Conservation (phyloP, 2,888 invertebrate genomes). For the Philopedon plagiatum region DNA sequence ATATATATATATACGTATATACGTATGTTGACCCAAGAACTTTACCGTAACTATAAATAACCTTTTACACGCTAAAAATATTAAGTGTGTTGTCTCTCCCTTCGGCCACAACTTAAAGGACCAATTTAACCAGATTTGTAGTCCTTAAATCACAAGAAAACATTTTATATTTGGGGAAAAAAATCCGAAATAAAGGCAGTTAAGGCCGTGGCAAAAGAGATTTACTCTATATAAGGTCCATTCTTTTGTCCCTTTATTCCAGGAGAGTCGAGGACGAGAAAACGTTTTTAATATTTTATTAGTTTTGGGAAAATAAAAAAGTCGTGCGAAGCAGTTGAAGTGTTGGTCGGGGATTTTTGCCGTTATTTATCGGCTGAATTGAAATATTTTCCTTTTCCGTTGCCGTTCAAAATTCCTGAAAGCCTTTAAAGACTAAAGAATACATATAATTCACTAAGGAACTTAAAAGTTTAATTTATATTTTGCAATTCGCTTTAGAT, state of each 20-base stretch:
- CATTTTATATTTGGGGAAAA: slow-evolving; percentile 5
- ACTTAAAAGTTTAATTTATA: no score
- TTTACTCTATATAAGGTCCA: slow-evolving; percentile 16
- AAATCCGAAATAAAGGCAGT: slow-evolving; percentile 12
- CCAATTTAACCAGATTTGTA: not conserved
- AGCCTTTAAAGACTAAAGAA: not conserved
- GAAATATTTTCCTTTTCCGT: not conserved
- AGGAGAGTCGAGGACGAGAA: not conserved
- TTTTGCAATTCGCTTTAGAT: no score
- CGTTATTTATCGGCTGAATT: slow-evolving; percentile 11
- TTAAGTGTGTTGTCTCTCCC: not conserved
- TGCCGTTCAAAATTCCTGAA: not conserved
- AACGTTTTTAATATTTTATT: slow-evolving; percentile 29
- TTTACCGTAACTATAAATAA: no score
- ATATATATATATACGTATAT: no score
- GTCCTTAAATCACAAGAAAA: slow-evolving; percentile 2
- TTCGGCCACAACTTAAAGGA: not conserved
- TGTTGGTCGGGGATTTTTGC: not conserved
- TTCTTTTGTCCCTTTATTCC: slow-evolving; percentile 3
- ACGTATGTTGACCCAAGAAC: no score
- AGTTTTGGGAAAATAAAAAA: slow-evolving; percentile 26
- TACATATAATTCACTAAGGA: no score
- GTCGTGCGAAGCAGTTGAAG: slow-evolving; percentile 21
- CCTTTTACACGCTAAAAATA: no score
- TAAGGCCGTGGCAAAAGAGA: not conserved